Conservation (phyloP, 2,797 vertebrate genomes). For the Sebastes oblongus region DNA sequence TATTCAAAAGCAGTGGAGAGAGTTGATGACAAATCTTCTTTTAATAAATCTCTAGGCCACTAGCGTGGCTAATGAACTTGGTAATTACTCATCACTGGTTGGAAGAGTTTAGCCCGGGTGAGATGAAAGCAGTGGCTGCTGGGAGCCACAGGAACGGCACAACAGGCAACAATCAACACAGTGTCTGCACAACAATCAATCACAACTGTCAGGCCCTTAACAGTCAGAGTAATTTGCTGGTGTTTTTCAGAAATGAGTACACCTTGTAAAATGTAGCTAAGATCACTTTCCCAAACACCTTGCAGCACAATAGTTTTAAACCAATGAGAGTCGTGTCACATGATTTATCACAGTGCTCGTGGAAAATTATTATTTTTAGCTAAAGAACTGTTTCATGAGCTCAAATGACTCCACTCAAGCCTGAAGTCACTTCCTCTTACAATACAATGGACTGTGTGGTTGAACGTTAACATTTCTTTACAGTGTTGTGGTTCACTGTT, state of each 20-base stretch:
- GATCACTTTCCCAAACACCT: constrained; percentile 84
- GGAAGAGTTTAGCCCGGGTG: constrained; percentile 73
- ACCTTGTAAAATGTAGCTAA: constrained; percentile 83
- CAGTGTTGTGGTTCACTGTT: constrained; percentile 3
- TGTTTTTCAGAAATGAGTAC: constrained; percentile 87
- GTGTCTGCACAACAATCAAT: constrained; percentile 91
- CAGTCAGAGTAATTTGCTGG: constrained; percentile 83
- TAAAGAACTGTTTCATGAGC: constrained; percentile 57
- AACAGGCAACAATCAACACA: constrained; percentile 88
- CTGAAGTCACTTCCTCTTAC: constrained; percentile 50
- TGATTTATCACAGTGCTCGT: constrained; percentile 77
- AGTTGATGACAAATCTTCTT: constrained; percentile 74
- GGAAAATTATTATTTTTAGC: constrained; percentile 56
- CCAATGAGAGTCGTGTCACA: constrained; percentile 68
- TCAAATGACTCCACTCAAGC: constrained; percentile 37
- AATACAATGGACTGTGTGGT: constrained; percentile 18
- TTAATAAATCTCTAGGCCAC: constrained; percentile 80
- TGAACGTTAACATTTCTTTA: constrained; percentile 32
- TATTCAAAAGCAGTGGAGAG: constrained; percentile 51
- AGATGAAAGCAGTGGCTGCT: constrained; percentile 83
- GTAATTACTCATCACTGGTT: constrained; percentile 89
- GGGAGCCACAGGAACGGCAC: constrained; percentile 80
- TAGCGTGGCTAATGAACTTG: constrained; percentile 82
- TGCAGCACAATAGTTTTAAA: constrained; percentile 78
- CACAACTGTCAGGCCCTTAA: constrained; percentile 88